A percentile compares a stretch with the other conserved stretches of the same genome.
Conservation (phyloP, 2,113 vertebrate genomes). For the Pandion haliaetus region DNA sequence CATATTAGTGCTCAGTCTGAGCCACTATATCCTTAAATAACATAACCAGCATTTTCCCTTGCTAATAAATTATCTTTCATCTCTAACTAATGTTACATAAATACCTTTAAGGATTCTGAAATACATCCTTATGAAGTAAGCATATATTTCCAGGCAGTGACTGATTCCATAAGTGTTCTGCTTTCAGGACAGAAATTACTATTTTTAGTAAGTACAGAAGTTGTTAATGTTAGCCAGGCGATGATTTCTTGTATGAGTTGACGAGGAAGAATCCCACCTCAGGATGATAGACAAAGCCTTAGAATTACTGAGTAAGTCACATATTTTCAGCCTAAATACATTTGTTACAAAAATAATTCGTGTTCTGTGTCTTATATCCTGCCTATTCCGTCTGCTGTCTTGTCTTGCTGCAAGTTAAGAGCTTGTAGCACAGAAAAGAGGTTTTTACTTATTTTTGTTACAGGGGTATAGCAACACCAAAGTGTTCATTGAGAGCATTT, state of each 20-base stretch:
- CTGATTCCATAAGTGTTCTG: neutral
- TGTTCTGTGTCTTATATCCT: neutral
- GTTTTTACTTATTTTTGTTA: neutral
- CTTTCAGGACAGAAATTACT: neutral
- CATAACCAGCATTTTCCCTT: neutral
- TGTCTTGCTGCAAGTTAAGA: neutral
- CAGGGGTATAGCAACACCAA: neutral
- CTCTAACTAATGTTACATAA: neutral
- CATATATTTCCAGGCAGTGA: neutral
- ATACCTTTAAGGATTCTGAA: neutral
- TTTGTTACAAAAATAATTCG: neutral
- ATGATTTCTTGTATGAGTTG: neutral
- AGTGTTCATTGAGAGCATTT: neutral
- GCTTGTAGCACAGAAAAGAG: neutral
- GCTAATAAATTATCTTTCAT: neutral
- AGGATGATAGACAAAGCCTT: neutral
- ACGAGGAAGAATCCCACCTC: neutral
- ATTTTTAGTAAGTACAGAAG: neutral
- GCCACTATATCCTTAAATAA: neutral
- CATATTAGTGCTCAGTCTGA: neutral
- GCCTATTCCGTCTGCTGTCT: neutral
- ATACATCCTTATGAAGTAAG: neutral
- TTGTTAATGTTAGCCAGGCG: neutral
- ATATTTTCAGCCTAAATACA: neutral
- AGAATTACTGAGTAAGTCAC: neutral